These are phyloP conservation scores for Lithobates sylvaticus DNA, from an alignment of 2,797 vertebrate genomes.

Conservation along the genomic window DNA sequence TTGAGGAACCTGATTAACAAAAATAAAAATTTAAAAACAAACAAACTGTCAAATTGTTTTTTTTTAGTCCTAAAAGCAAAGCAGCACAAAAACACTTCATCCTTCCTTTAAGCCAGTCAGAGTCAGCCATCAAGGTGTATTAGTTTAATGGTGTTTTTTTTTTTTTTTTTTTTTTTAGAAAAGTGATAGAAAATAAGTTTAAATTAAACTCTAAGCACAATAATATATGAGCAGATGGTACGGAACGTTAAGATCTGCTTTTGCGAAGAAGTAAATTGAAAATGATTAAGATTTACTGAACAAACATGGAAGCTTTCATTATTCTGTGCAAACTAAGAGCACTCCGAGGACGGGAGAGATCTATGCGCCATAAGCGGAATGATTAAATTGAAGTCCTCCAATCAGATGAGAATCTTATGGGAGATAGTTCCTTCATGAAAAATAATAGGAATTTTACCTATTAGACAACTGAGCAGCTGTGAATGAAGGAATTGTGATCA, in stretches of 20 bases:
- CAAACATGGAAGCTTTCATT: conserved; percentile 38
- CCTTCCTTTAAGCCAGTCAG: too few species aligned
- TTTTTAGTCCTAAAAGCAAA: too few species aligned
- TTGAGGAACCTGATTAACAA: too few species aligned
- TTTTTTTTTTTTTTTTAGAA: too few species aligned
- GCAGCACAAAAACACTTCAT: too few species aligned
- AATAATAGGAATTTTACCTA: background rate
- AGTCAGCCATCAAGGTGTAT: too few species aligned
- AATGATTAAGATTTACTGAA: conserved; percentile 37
- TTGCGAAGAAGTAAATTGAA: background rate
- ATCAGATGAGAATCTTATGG: conserved; percentile 13
- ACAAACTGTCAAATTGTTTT: too few species aligned
- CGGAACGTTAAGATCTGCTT: background rate
- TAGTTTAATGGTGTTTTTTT: too few species aligned
- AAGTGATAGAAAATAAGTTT: background rate
- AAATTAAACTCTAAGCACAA: background rate
- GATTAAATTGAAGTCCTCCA: background rate
- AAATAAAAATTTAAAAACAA: too few species aligned
- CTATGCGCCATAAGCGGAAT: background rate
- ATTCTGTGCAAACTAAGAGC: background rate
- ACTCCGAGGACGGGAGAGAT: background rate
- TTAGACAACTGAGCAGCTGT: background rate
- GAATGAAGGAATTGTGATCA: background rate
- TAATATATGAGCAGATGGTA: conserved; percentile 19
- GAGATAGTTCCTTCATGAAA: background rate